Evolutionary conservation across 2,113 vertebrate genomes (phyloP).

Genomic region (Ceratotherium simum): DNA sequence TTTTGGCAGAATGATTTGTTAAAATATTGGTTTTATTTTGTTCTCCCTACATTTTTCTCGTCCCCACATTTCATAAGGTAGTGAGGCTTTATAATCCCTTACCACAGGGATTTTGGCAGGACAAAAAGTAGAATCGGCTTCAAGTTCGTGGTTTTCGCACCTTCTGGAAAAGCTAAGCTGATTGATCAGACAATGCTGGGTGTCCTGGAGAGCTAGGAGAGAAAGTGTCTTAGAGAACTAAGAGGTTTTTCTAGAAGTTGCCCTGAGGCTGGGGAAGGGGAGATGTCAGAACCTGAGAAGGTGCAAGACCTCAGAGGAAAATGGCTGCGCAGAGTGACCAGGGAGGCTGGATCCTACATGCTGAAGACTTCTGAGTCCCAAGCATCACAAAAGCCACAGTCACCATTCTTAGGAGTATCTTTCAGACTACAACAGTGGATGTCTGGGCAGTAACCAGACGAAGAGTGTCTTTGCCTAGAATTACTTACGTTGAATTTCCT

Average conservation of each 20-base stretch:
- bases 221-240: neutral
- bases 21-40: conserved; percentile 28
- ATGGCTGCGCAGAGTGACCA: neutral
- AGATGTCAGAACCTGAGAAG: neutral
- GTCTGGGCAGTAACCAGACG: neutral
- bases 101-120: neutral
- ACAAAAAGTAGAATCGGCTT: neutral
- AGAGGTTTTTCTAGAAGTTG: neutral
- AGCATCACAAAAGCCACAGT: neutral
- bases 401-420: neutral
- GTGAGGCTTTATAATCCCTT: neutral
- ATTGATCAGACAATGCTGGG: neutral
- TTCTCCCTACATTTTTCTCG: neutral
- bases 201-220: neutral
- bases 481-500: neutral
- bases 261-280: neutral
- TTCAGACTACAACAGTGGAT: neutral
- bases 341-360: neutral
- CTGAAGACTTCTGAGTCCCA: neutral
- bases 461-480: neutral
- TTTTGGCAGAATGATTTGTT: neutral
- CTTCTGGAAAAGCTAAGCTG: neutral
- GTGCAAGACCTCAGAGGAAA: neutral
- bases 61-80: neutral
- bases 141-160: neutral